Percentiles rank a stretch among this genome's conserved stretches.
These are phyloP conservation scores for Pentalonia nigronervosa DNA, from an alignment of 1,140 invertebrate species.

Conservation along the genomic window DNA sequence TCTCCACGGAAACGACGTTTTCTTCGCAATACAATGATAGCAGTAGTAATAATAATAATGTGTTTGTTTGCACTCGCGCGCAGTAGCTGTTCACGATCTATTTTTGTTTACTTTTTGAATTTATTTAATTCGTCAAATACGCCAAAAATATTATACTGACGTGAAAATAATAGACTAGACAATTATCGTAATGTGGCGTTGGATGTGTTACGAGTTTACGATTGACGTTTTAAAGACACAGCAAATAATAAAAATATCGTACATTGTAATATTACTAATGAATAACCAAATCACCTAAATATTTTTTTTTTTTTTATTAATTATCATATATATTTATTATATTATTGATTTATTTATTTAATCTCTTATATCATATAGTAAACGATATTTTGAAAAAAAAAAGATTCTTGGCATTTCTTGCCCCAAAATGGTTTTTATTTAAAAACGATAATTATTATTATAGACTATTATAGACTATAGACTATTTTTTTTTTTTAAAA, in stretches of 20 bases:
- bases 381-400: too few relatives aligned
- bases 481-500: too few relatives aligned
- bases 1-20: neutral
- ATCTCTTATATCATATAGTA: too few relatives aligned
- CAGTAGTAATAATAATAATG: neutral
- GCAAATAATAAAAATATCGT: neutral
- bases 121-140: neutral
- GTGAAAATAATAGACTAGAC: neutral
- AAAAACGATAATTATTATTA: neutral
- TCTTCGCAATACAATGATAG: neutral
- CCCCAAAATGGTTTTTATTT: neutral
- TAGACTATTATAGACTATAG: too few relatives aligned
- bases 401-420: neutral
- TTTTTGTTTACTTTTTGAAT: constrained; percentile 14
- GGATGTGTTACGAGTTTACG: too few relatives aligned
- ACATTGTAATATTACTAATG: neutral
- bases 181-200: neutral
- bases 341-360: too few relatives aligned
- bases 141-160: neutral
- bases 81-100: neutral
- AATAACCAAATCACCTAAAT: neutral
- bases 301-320: too few relatives aligned
- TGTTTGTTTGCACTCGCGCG: neutral
- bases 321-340: too few relatives aligned
- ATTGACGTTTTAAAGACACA: too few relatives aligned